Conservation (phyloP, 2,888 invertebrate species). For the Strigamia transsilvanica region DNA sequence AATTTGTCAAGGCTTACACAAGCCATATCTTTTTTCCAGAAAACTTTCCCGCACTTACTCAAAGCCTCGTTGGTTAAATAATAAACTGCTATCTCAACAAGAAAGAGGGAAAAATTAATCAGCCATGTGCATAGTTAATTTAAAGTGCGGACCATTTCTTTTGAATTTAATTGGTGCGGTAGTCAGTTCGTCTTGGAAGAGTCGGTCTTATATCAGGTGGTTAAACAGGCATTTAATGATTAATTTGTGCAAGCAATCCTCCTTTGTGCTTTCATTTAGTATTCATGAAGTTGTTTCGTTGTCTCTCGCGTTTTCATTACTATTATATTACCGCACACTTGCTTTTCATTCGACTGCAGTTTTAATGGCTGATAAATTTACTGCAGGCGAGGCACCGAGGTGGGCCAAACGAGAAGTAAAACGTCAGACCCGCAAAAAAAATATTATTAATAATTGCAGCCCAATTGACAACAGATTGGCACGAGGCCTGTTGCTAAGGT, state of each 20-base stretch:
- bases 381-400: background rate
- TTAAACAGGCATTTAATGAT: conserved; percentile 47
- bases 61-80: too few relatives aligned
- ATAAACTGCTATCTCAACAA: too few relatives aligned
- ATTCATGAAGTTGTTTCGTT: conserved; percentile 45
- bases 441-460: conserved; percentile 12
- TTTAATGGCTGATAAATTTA: conserved; percentile 46
- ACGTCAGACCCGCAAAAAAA: background rate
- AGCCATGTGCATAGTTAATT: background rate
- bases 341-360: conserved; percentile 17
- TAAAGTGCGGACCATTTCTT: background rate
- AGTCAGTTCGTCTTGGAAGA: conserved; percentile 8
- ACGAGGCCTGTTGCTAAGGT: conserved; percentile 6
- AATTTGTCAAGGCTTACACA: background rate
- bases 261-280: conserved; percentile 42
- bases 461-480: conserved; percentile 48
- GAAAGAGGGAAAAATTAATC: background rate
- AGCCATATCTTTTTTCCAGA: background rate
- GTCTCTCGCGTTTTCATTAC: conserved; percentile 49
- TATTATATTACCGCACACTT: conserved; percentile 34
- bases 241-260: conserved; percentile 43
- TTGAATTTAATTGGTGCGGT: conserved; percentile 16
- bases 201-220: conserved; percentile 39
- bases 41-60: too few relatives aligned
- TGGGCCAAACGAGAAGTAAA: conserved; percentile 32